Conservation (phyloP, 2,888 invertebrate genomes). For the Tetrapedia diversipes region DNA sequence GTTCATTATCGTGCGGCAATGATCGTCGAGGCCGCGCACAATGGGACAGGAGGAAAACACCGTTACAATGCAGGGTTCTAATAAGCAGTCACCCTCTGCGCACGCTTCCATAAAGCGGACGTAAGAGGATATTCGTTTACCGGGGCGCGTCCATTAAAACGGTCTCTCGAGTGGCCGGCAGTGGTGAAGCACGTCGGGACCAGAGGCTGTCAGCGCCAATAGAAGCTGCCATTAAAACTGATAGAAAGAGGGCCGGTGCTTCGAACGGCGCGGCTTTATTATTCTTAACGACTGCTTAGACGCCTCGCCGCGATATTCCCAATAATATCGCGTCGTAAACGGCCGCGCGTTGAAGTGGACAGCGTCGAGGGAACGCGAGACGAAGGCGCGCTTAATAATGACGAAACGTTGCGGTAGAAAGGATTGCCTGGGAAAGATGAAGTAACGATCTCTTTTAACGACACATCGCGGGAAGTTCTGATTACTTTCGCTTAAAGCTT, state of each 20-base stretch:
- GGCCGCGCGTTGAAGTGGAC: neutral
- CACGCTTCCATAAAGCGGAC: constrained; percentile 45
- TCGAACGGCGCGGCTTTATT: constrained; percentile 50
- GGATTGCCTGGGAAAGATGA: neutral
- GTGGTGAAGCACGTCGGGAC: constrained; percentile 50
- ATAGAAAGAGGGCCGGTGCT: constrained; percentile 38
- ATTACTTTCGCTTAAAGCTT: no score
- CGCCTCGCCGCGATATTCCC: constrained; percentile 1
- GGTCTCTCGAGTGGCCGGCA: constrained; percentile 59
- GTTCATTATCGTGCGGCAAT: neutral
- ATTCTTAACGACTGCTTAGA: constrained; percentile 46
- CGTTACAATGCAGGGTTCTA: constrained; percentile 33
- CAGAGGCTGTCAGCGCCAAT: constrained; percentile 61
- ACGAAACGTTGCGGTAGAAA: neutral
- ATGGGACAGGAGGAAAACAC: constrained; percentile 19
- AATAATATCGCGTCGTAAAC: constrained; percentile 17
- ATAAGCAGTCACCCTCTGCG: constrained; percentile 44
- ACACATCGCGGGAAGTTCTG: no score
- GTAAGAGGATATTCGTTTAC: constrained; percentile 65
- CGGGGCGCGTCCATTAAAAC: constrained; percentile 67
- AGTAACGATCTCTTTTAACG: no score
- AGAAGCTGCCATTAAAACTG: constrained; percentile 57
- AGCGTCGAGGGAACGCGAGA: neutral
- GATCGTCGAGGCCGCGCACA: neutral
- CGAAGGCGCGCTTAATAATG: neutral